A percentile compares a stretch with the other conserved stretches of the same genome.
phyloP scores from a whole-genome alignment of 2,113 vertebrate species.

The Phyllostomus discolor region DNA sequence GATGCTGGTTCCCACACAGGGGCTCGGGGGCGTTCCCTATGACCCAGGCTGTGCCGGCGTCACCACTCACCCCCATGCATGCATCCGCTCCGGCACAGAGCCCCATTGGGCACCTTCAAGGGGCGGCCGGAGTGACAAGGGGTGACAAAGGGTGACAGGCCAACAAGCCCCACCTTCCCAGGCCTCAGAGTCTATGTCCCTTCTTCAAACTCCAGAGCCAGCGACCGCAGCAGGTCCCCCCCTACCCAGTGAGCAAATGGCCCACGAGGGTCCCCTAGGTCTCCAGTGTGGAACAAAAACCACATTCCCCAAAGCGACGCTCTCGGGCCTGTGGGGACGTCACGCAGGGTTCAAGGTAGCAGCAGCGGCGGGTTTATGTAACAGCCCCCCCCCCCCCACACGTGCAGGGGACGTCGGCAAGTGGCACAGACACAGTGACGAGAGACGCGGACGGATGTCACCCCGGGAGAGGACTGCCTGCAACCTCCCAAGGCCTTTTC shows the following conservation, averaged over 20 bases:
- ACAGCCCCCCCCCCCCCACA: accelerated
- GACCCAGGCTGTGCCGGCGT: accelerated
- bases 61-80: accelerated
- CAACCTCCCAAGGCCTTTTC: neutral
- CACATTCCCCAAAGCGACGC: accelerated
- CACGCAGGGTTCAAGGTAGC: accelerated
- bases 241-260: accelerated
- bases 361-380: accelerated
- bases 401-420: neutral
- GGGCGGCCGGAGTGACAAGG: neutral
- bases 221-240: no score
- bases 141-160: neutral
- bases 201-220: neutral
- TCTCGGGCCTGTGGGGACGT: accelerated
- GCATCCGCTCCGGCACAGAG: neutral
- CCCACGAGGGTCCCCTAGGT: accelerated
- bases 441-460: neutral
- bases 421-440: accelerated
- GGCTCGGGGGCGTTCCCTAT: no score
- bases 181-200: neutral
- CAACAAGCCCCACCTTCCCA: no score
- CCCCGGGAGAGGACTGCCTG: neutral
- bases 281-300: accelerated
- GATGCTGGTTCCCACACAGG: accelerated
- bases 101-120: accelerated